Base-by-base conservation (phyloP, 2,888 invertebrate species). In the Epinotia brunnichana region DNA sequence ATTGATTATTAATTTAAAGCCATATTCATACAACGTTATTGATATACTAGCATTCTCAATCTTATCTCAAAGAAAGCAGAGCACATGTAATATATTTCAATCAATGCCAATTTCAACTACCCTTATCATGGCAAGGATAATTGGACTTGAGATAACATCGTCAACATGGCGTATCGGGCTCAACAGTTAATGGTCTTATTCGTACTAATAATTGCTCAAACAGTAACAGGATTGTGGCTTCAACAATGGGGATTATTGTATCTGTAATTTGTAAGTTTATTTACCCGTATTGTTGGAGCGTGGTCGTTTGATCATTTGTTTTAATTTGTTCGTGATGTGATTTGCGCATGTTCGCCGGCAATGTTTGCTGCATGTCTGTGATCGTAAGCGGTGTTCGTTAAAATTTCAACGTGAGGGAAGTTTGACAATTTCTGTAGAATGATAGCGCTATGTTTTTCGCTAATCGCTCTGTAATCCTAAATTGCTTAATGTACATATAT, bases 41-140 rank as follows among this genome's bases (percentile, higher is more conserved):
- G 39, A 54, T 56, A 5, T 4, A 17, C 1, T 39, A 39, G 59
- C 39, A 60, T 60, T 60, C 41, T 44, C n/a, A 21, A 56, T 35
- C 59, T 51, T 62, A 62, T 68, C 62, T n/a, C 57, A 24, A 57
- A 61, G 56, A 56, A 62, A 53, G 48, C 62, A 41, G 57, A 63
- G 51, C 64, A 35, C 15, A n/a, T 41, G 61, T 62, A 68, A 69
- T 69, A 66, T 60, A 53, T 63, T 69, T 68, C 73, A 63, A 59
- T 69, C 73, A 63, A 57, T 69, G 63, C 69, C 73, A 69, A 73
- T 73, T 59, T 57, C 39, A 29, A 63, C 57, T 41, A 69, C 73
- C 69, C 68, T 68, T 72, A 68, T 72, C 72, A 51, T 19, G 19
- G 21, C 24, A n/a, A 29, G 69, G 24, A 57, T 73, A 73, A 73